Base-by-base conservation (phyloP, 2,113 vertebrate species). In the Indri indri region DNA sequence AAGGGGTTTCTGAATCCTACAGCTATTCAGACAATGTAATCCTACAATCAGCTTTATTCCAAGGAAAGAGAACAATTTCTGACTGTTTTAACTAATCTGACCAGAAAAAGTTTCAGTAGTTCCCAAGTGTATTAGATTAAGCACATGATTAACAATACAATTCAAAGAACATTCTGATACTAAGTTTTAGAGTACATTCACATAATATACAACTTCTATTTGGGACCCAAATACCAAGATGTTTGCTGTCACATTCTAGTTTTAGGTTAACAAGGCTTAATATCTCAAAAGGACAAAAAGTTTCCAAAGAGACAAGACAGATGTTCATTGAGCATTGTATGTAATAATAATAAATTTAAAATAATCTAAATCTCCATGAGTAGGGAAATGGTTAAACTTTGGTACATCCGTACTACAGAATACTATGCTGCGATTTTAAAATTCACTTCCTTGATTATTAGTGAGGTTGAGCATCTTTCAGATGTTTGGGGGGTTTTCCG, bases 11-110 rank as follows among this genome's bases (percentile, higher is more conserved):
- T 84, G 94, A 84, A 85, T 93, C 82, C 90, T 95, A 74, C 89
- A 95, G 94, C 68, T 93, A 89, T 90, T 66, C 92, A 97, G 81
- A 92, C 92, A 95, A 74, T 63, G 42, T 97, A 98, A 97, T 96
- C 97, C 96, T 96, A 90, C 91, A 95, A 96, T 85, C 92, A 95
- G 97, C 97, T 97, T 97, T 97, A 96, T 94, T 96, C 84, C 88
- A 81, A 85, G 66, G 88, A 70, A 92, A 82, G 88, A 92, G 96
- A 95, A 98, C 96, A 97, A 95, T 94, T 94, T 89, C 96, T 93
- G 81, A 96, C 71, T 94, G 95, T 97, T 95, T 76, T 22, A 68
- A 93, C 73, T 98, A 97, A 98, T 96, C 97, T 95, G 74, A 83
- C 96, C 91, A 97, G 97, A 91, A 97, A 97, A 96, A 79, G 92